Conservation (phyloP, 2,888 invertebrate species). For the Napeogenes inachia region DNA sequence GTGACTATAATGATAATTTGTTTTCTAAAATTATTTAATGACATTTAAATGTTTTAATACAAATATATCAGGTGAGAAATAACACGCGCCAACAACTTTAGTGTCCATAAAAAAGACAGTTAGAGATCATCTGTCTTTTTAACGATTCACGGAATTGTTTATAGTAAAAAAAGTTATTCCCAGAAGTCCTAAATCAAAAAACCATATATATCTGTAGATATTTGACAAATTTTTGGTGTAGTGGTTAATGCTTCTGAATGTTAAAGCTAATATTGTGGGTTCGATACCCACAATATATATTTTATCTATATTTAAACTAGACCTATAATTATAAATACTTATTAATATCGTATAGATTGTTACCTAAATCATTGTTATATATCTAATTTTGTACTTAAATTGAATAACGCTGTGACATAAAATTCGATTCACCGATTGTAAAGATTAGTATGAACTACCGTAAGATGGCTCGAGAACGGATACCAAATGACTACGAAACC, state of each 20-base stretch:
- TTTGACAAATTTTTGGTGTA: no score
- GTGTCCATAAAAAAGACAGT: constrained; percentile 70
- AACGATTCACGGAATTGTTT: constrained; percentile 71
- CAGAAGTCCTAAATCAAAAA: constrained; percentile 36
- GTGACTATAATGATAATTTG: neutral
- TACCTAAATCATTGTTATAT: no score
- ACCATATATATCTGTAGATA: no score
- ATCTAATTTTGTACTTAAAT: no score
- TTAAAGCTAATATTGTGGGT: no score
- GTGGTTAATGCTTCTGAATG: no score
- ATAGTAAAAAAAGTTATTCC: constrained; percentile 54
- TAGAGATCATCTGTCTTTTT: constrained; percentile 77
- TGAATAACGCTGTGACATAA: constrained; percentile 48
- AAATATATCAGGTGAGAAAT: constrained; percentile 52
- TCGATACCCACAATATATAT: no score
- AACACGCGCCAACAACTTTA: constrained; percentile 71
- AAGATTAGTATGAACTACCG: constrained; percentile 69
- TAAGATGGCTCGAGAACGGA: constrained; percentile 63
- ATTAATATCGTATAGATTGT: no score
- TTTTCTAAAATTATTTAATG: constrained; percentile 17
- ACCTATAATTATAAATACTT: constrained; percentile 27
- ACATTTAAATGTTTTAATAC: constrained; percentile 37
- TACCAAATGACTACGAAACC: constrained; percentile 60
- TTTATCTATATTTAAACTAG: constrained; percentile 52
- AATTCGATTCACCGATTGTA: constrained; percentile 71